These are phyloP conservation scores for Meiosimyza decipiens DNA, from an alignment of 2,888 invertebrate species.

Conservation along the genomic window DNA sequence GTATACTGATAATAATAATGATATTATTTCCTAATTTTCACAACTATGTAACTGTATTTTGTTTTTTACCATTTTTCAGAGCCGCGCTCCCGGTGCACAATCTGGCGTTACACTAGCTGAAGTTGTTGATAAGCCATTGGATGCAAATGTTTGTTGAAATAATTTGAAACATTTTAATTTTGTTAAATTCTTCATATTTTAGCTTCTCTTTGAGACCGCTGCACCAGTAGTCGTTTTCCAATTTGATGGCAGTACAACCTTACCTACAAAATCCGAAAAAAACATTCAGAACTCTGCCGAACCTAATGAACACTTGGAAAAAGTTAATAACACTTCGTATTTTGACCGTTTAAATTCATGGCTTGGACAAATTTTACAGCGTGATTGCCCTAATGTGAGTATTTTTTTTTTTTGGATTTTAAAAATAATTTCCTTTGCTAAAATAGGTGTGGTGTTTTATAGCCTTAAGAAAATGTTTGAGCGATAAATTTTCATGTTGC, in stretches of 20 bases:
- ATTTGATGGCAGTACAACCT: slow-evolving; percentile 71
- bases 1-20: slow-evolving; percentile 67
- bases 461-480: neutral
- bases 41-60: neutral
- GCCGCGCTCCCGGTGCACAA: slow-evolving; percentile 83
- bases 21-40: neutral
- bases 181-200: neutral
- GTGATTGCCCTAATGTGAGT: slow-evolving; percentile 81
- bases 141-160: slow-evolving; percentile 69
- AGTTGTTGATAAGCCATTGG: slow-evolving; percentile 72
- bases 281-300: slow-evolving; percentile 36
- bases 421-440: too few species aligned
- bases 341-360: slow-evolving; percentile 90
- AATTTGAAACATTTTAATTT: too few species aligned
- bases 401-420: too few species aligned
- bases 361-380: slow-evolving; percentile 89
- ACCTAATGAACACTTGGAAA: slow-evolving; percentile 60
- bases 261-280: slow-evolving; percentile 45
- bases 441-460: too few species aligned
- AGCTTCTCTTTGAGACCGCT: slow-evolving; percentile 77
- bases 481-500: neutral
- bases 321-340: slow-evolving; percentile 72
- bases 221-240: slow-evolving; percentile 90
- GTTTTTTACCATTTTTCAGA: slow-evolving; percentile 67
- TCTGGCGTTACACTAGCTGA: slow-evolving; percentile 74